Base-by-base conservation (phyloP, 1,140 invertebrate species). In the Ceratitis capitata region DNA sequence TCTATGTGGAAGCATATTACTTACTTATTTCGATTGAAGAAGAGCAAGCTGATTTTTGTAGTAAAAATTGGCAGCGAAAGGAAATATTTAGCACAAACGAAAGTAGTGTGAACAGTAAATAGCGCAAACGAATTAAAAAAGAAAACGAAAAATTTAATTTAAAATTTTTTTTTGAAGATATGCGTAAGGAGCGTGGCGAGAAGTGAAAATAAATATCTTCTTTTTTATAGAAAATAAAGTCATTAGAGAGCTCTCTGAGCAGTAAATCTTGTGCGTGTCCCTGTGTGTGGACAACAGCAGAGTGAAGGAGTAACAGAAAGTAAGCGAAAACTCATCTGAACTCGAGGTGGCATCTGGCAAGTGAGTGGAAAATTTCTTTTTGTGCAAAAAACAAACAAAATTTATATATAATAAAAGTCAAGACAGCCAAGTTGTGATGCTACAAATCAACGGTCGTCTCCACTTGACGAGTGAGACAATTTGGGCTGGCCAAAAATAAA, bases 401-500 rank as follows among this genome's bases (percentile, higher is more conserved):
- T n/a, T n/a, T n/a, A n/a, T n/a, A n/a, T n/a, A n/a, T n/a, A n/a
- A n/a, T n/a, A n/a, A n/a, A n/a, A n/a, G n/a, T n/a, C n/a, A n/a
- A n/a, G 61, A 69, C 61, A 69, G n/a, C 14, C 32, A 19, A 12
- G 29, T 32, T n/a, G 1, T 42, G 69, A 78, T 5, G n/a, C 69
- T 35, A n/a, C 10, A 12, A 19, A 23, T 29, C 42, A 78, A 23
- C 58, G 10, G 12, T 2, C 7, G 9, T 78, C 69, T 45, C 39
- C 26, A 16, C 3, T 39, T 35, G 69, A 47, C 23, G 69, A 78
- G 69, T 78, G 69, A n/a, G n/a, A 78, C 19, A 78, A 78, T 78
- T 78, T 78, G 26, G 39, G n/a, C 39, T 3, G n/a, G 39, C 69
- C n/a, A 47, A 78, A 78, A 78, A 78, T 78, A 78, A 78, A 78